Evolutionary conservation across 2,888 invertebrate species (phyloP).

Genomic region (Linnaemya vulpina): DNA sequence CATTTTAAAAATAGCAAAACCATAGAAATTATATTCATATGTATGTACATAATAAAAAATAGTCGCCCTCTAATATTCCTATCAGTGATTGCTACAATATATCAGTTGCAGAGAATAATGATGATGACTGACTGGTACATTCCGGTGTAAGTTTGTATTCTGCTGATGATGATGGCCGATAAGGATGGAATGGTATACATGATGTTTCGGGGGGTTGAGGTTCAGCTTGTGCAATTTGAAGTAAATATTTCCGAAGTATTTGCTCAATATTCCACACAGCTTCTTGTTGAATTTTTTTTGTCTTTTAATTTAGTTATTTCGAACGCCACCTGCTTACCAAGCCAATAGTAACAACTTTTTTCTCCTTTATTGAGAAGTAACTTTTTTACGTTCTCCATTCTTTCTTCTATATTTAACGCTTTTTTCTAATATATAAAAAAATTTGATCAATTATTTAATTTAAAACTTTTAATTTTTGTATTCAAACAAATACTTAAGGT

Average conservation of each 20-base stretch:
- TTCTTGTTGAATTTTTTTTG: constrained; percentile 11
- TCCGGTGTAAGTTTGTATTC: neutral
- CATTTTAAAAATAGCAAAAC: neutral
- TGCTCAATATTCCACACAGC: constrained; percentile 28
- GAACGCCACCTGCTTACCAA: constrained; percentile 36
- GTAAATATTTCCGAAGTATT: neutral
- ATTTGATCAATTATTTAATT: constrained; percentile 8
- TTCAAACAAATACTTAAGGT: neutral
- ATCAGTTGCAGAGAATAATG: neutral
- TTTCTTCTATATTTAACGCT: neutral
- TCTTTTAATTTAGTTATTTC: neutral
- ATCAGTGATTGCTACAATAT: constrained; percentile 6
- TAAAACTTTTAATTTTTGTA: neutral
- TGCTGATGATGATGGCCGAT: neutral
- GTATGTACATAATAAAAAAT: neutral
- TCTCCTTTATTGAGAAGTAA: neutral
- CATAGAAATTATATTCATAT: neutral
- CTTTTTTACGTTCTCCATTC: neutral
- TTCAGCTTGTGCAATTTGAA: constrained; percentile 4
- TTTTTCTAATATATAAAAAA: constrained; percentile 19
- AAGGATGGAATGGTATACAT: neutral
- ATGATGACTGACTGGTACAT: neutral
- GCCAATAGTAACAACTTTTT: constrained; percentile 29
- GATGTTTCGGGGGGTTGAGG: neutral
- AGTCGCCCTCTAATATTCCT: too few species aligned